phyloP scores from a whole-genome alignment of 1,140 invertebrate genomes.

The Pseudomyrmex flavicornis region DNA sequence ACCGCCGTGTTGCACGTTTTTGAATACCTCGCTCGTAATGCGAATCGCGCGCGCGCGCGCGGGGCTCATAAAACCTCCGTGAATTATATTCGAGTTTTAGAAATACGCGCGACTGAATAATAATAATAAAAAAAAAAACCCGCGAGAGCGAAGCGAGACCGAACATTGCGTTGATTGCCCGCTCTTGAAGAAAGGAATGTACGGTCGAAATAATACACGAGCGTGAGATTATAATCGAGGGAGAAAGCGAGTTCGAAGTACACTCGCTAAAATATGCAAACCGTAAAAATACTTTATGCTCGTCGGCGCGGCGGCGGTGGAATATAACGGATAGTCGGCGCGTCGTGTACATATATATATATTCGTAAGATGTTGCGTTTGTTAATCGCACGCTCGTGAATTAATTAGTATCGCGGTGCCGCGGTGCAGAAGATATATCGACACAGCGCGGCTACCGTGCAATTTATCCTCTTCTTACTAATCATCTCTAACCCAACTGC shows the following conservation, averaged over 20 bases:
- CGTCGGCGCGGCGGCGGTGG: not conserved
- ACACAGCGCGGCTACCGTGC: constrained; percentile 13
- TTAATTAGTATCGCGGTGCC: constrained; percentile 39
- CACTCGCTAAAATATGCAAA: constrained; percentile 46
- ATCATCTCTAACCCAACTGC: not conserved
- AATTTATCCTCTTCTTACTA: constrained; percentile 41
- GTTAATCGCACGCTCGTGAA: constrained; percentile 41
- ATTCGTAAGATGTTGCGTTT: constrained; percentile 31
- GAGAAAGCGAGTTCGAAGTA: not conserved
- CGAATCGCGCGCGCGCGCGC: not conserved
- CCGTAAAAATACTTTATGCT: constrained; percentile 17
- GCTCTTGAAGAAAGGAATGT: constrained; percentile 13
- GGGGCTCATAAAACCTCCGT: not conserved
- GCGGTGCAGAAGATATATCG: constrained; percentile 32
- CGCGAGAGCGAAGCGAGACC: not conserved
- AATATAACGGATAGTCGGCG: constrained; percentile 32
- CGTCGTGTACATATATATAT: not conserved
- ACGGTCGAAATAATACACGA: constrained; percentile 21
- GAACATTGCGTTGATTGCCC: constrained; percentile 26
- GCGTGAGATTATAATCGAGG: constrained; percentile 17
- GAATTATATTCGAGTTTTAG: not conserved
- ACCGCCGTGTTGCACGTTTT: not conserved
- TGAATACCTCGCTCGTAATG: not conserved
- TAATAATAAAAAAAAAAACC: not conserved
- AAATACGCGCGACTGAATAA: not conserved